Conservation (phyloP, 2,113 vertebrate genomes). For the Melanotaenia duboulayi region DNA sequence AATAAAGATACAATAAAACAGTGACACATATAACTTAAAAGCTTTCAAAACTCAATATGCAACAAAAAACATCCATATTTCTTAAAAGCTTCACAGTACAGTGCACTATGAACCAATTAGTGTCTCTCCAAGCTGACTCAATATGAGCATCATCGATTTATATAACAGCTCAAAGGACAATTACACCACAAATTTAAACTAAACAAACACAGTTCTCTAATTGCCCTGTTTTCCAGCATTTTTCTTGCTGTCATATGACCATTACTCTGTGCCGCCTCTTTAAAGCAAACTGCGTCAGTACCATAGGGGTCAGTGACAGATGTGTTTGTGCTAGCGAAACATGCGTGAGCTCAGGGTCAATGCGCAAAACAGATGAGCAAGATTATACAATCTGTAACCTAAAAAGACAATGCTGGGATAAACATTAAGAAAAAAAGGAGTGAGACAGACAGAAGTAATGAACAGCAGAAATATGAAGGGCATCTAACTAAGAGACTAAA, state of each 20-base stretch:
- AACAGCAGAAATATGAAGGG: conserved; percentile 12
- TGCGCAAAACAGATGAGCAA: conserved; percentile 14
- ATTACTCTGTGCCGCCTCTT: conserved; percentile 32
- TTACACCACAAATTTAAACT: neutral
- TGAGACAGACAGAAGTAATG: neutral
- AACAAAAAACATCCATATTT: too few species aligned
- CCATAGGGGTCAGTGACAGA: neutral
- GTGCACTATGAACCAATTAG: neutral
- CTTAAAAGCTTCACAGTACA: too few species aligned
- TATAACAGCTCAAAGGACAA: too few species aligned
- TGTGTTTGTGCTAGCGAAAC: neutral
- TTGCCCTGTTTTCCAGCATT: neutral
- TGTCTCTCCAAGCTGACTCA: neutral
- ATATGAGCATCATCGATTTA: neutral
- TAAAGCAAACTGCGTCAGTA: conserved; percentile 13
- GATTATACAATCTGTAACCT: conserved; percentile 17
- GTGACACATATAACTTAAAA: neutral
- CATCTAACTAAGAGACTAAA: conserved; percentile 10
- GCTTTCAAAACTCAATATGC: neutral
- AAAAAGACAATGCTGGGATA: neutral
- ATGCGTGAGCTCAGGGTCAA: neutral
- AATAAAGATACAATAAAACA: neutral
- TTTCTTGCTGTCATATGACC: neutral
- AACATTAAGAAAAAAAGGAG: neutral
- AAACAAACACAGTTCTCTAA: neutral